Percentiles rank a stretch among this genome's conserved stretches.
phyloP scores from a whole-genome alignment of 2,888 invertebrate genomes.

The Bruchidius siliquastri region DNA sequence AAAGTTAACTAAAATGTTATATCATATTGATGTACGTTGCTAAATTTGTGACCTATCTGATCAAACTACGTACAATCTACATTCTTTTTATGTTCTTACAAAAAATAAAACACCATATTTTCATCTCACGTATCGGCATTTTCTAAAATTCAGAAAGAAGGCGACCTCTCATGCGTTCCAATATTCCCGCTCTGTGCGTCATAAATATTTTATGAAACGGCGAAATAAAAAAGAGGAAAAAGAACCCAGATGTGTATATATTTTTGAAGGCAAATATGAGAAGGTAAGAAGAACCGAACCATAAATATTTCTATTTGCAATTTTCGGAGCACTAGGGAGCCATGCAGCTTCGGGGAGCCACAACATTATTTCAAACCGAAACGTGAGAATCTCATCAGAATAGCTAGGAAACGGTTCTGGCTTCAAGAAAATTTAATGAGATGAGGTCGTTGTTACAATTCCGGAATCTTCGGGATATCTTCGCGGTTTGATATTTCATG shows the following conservation, averaged over 20 bases:
- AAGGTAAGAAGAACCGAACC: constrained; percentile 22
- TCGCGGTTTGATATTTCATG: background rate
- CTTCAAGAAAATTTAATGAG: background rate
- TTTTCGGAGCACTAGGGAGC: constrained; percentile 28
- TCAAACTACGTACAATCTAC: background rate
- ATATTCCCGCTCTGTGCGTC: background rate
- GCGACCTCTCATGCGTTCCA: background rate
- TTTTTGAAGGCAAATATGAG: constrained; percentile 19
- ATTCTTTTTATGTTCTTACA: background rate
- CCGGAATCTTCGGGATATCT: background rate
- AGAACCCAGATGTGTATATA: constrained; percentile 4
- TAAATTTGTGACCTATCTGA: no score
- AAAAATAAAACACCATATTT: background rate
- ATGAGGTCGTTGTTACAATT: background rate
- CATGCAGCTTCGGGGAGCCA: constrained; percentile 33
- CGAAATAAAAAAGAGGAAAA: background rate
- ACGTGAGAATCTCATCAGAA: constrained; percentile 27
- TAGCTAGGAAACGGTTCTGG: constrained; percentile 1
- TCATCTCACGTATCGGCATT: background rate
- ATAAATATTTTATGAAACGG: background rate
- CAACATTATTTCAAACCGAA: constrained; percentile 32
- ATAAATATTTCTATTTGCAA: constrained; percentile 39
- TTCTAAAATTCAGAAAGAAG: background rate
- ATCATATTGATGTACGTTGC: no score
- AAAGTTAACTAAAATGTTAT: no score